Conservation (phyloP, 1,140 invertebrate species). For the Drosophila lini region DNA sequence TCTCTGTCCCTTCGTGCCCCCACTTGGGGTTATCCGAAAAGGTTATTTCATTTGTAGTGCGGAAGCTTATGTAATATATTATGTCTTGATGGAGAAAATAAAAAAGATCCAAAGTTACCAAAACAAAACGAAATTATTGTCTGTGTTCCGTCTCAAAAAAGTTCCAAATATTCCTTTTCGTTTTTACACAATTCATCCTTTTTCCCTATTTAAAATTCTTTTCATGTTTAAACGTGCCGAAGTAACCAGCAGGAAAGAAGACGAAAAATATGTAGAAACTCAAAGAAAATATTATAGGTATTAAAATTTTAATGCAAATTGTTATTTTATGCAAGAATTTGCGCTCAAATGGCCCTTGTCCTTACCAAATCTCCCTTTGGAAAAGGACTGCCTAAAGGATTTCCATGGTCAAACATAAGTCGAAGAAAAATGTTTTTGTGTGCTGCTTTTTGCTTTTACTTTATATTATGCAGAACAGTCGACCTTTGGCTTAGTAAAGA, state of each 20-base stretch:
- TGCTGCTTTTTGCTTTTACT: constrained; percentile 45
- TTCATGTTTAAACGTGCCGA: constrained; percentile 71
- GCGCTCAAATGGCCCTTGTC: constrained; percentile 38
- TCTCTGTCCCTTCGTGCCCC: neutral
- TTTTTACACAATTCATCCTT: constrained; percentile 14
- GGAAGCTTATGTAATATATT: neutral
- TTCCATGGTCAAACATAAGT: constrained; percentile 45
- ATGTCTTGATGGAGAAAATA: neutral
- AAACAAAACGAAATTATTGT: neutral
- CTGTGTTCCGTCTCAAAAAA: neutral
- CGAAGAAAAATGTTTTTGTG: constrained; percentile 57
- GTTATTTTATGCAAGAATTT: constrained; percentile 82
- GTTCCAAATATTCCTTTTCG: constrained; percentile 11
- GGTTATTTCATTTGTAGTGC: neutral
- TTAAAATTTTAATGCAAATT: constrained; percentile 82
- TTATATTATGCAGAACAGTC: constrained; percentile 57
- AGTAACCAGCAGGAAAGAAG: constrained; percentile 19
- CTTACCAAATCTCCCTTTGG: constrained; percentile 65
- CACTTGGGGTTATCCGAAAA: neutral
- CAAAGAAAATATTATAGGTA: constrained; percentile 76
- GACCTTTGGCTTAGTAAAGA: constrained; percentile 60
- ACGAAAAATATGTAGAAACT: constrained; percentile 43
- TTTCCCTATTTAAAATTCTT: constrained; percentile 69
- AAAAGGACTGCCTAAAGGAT: constrained; percentile 77
- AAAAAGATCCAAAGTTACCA: neutral